phyloP scores from a whole-genome alignment of 1,140 invertebrate genomes.

The Onthophagus taurus region DNA sequence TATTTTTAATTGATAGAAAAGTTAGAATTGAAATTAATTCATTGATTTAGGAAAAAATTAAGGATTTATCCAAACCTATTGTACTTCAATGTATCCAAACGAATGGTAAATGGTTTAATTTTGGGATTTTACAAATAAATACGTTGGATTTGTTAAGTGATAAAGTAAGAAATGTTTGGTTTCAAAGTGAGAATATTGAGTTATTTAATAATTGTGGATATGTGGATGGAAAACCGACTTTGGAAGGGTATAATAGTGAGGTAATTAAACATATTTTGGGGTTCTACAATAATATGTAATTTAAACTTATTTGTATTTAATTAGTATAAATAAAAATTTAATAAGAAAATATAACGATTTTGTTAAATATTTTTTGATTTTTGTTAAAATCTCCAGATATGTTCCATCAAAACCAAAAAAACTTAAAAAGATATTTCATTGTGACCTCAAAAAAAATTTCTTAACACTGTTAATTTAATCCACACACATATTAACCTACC shows the following conservation, averaged over 20 bases:
- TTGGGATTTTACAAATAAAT: slow-evolving; percentile 78
- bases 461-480: too few species aligned
- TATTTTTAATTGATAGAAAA: slow-evolving; percentile 5
- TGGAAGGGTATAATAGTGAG: slow-evolving; percentile 65
- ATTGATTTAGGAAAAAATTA: slow-evolving; percentile 48
- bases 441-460: too few species aligned
- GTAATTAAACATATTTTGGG: slow-evolving; percentile 67
- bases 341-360: too few species aligned
- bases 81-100: slow-evolving; percentile 71
- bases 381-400: too few species aligned
- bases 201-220: slow-evolving; percentile 61
- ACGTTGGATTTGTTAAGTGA: slow-evolving; percentile 56
- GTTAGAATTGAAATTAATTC: slow-evolving; percentile 15
- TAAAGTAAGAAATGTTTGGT: slow-evolving; percentile 72
- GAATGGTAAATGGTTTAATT: slow-evolving; percentile 64
- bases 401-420: too few species aligned
- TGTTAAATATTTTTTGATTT: too few species aligned
- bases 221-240: slow-evolving; percentile 48
- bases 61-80: slow-evolving; percentile 64
- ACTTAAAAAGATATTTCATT: too few species aligned
- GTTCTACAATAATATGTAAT: slow-evolving; percentile 58
- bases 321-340: slow-evolving; percentile 6
- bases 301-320: slow-evolving; percentile 5
- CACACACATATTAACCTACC: too few species aligned
- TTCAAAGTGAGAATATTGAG: slow-evolving; percentile 51